Evolutionary conservation across 2,888 invertebrate species (phyloP).

Genomic region (Nomada ruficornis): DNA sequence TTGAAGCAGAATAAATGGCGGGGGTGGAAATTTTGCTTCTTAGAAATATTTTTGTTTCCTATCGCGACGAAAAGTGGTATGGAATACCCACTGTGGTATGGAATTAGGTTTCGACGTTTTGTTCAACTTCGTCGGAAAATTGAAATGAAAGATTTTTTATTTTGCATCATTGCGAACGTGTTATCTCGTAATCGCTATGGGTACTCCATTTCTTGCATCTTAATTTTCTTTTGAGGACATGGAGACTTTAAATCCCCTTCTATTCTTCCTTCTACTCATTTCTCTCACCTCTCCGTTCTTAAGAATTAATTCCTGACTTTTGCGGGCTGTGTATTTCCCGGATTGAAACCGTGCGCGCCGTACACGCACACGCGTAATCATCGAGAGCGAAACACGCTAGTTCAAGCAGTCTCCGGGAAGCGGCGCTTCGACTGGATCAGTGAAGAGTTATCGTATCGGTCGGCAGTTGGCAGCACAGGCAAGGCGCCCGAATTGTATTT

Average conservation of each 20-base stretch:
- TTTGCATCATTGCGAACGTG: constrained; percentile 73
- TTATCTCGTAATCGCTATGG: constrained; percentile 80
- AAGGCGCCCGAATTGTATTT: constrained; percentile 68
- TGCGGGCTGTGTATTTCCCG: constrained; percentile 15
- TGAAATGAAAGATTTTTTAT: too few relatives aligned
- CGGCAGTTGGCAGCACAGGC: constrained; percentile 83
- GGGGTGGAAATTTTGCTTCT: too few relatives aligned
- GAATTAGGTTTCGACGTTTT: too few relatives aligned
- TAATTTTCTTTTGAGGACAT: constrained; percentile 76
- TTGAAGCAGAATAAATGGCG: neutral
- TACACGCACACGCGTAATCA: constrained; percentile 22
- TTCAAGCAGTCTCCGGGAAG: constrained; percentile 63
- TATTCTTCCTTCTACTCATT: neutral
- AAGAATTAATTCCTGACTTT: neutral
- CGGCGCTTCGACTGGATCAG: constrained; percentile 66
- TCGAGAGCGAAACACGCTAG: constrained; percentile 40
- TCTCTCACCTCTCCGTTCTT: too few relatives aligned
- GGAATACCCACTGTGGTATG: too few relatives aligned
- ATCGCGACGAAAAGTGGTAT: too few relatives aligned
- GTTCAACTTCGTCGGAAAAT: too few relatives aligned
- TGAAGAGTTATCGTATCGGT: constrained; percentile 36
- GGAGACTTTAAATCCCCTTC: neutral
- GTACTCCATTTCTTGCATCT: constrained; percentile 82
- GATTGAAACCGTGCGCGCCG: constrained; percentile 22
- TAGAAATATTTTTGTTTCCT: neutral